Base-by-base conservation (phyloP, 2,888 invertebrate species). In the Andricus curvator region DNA sequence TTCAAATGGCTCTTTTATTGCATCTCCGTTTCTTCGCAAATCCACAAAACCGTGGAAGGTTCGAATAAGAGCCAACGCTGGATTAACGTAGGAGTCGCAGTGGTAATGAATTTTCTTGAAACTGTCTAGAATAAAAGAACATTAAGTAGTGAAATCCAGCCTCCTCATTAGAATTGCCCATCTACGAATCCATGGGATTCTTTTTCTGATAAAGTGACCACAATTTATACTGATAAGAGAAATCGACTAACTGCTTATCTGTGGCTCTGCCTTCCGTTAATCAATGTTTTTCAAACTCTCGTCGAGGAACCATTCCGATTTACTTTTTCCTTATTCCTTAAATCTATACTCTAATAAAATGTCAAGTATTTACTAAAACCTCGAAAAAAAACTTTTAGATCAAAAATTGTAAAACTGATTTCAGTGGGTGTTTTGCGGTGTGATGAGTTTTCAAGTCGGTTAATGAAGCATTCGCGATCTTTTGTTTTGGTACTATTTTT, bases 201-300 rank as follows among this genome's bases (percentile, higher is more conserved):
- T 86, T 88, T 85, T 82, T 82, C 84, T 86, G 88, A 90, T 90
- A 90, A 89, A 87, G 88, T 48, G 89, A 17, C 86, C 85, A 88
- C 88, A 89, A 89, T 90, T 90, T 86, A 83, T 85, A 82, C 88
- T 86, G 90, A 89, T 91, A 90, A 90, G 88, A 81, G 87, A 87
- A 87, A 89, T 89, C 87, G 87, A 87, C 85, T 80, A 83, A 81
- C 48, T 78, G 78, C 84, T 86, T 87, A 85, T 87, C 84, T 81
- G 62, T 67, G 79, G 44, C 74, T 76, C 77, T 60, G 81, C 81
- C 78, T 76, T 64, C 29, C 77, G 64, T 74, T 77, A 82, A 84
- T 84, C 82, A 82, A 81, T 80, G 80, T 83, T 83, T 83, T 82
- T 83, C 81, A 81, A 82, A 79, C 80, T 41, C 80, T 79, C 77